Evolutionary conservation across 1,140 invertebrate genomes (phyloP), one percentile per base, ranked within the genome.

Genomic region (Drosophila rhopaloa): DNA sequence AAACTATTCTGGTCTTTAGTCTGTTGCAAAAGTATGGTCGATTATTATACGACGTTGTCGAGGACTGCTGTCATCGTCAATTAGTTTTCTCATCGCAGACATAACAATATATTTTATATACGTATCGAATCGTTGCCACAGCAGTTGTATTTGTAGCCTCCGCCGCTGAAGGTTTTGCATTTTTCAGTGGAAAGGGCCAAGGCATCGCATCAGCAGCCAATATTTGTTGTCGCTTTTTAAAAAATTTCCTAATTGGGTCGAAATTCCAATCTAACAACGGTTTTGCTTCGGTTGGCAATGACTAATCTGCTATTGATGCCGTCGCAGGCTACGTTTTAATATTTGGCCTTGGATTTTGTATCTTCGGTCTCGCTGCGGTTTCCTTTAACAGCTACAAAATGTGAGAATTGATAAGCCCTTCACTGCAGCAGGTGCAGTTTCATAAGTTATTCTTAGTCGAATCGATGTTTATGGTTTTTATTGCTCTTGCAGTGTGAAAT

Each of bases 231-330:
- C 51, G 66, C 51, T 65, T 68, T 76, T 83, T 80, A 51, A 88
- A 65, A 81, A 88, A 89, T 88, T 54, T 78, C 84, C 84, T 88
- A 88, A 88, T 88, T 88, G 84, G 84, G 80, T 84, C 70, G 68
- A 89, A 88, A 88, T 88, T 88, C 84, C 84, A 84, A 78, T 88
- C 84, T 89, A 88, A 83, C 80, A 84, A 62, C 74, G 70, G 89
- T 72, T 88, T 77, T 47, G 66, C 76, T 79, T 79, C 66, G 66
- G 59, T 47, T 63, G 68, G 68, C 59, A 59, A 32, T 32, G 6
- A 32, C 29, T 51, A 62, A 38, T 46, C 50, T 60, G 61, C 61
- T 44, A 40, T 9, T 48, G 35, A 16, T 62, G 54, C 41, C 46
- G 44, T 59, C 35, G 27, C n/a, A 48, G n/a, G 5, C 10, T 41